Conservation (phyloP, 2,797 vertebrate species). For the Gephyroberyx darwinii region DNA sequence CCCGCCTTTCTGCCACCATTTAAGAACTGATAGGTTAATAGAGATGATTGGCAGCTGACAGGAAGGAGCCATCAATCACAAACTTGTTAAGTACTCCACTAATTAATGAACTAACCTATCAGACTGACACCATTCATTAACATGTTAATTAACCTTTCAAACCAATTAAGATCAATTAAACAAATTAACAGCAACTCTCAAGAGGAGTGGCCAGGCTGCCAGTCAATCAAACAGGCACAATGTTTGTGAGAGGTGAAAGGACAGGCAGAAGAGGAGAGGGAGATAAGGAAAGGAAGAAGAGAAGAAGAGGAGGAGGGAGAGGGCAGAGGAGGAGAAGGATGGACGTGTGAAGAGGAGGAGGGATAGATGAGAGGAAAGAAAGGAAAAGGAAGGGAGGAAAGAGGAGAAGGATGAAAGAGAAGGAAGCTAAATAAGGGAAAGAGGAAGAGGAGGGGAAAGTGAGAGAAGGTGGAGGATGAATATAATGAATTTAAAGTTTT, state of each 20-base stretch:
- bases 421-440: not conserved
- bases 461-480: not conserved
- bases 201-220: constrained; percentile 59
- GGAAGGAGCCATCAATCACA: constrained; percentile 66
- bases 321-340: not conserved
- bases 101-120: constrained; percentile 72
- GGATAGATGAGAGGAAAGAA: not conserved
- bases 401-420: not conserved
- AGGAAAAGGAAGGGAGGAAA: not conserved
- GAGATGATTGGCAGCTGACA: constrained; percentile 75
- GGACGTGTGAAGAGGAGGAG: not conserved
- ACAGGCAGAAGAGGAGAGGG: constrained; percentile 7
- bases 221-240: constrained; percentile 62
- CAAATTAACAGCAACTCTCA: constrained; percentile 62
- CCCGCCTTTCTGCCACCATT: not conserved
- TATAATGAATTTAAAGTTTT: not conserved
- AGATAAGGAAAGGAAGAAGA: not conserved
- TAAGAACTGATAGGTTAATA: constrained; percentile 22
- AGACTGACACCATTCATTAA: constrained; percentile 70
- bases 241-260: constrained; percentile 19
- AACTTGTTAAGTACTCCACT: constrained; percentile 58
- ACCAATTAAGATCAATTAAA: constrained; percentile 70
- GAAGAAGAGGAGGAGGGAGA: not conserved
- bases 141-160: constrained; percentile 76
- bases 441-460: constrained; percentile 17